Conservation (phyloP, 2,113 vertebrate genomes). For the Forbesichthys papilliferus region DNA sequence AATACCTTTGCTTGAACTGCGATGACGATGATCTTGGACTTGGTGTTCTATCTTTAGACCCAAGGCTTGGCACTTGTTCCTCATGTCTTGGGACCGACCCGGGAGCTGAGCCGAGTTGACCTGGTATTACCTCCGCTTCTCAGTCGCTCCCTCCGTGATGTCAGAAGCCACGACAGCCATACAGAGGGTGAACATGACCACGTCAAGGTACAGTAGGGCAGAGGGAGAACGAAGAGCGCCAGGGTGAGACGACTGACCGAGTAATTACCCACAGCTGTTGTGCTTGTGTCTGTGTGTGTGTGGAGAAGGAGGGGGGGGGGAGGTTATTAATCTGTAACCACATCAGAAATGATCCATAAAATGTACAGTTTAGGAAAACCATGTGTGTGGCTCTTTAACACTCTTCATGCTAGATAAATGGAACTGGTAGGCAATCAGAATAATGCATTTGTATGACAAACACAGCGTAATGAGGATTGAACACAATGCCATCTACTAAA, state of each 20-base stretch:
- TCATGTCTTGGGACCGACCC: no score
- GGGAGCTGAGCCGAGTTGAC: no score
- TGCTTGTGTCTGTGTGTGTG: conserved; percentile 20
- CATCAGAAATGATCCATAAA: conserved; percentile 80
- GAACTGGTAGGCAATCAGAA: conserved; percentile 32
- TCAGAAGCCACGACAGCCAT: neutral
- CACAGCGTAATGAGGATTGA: conserved; percentile 46
- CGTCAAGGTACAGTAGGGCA: neutral
- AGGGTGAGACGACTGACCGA: conserved; percentile 29
- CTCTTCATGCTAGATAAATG: conserved; percentile 54
- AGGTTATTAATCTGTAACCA: conserved; percentile 73
- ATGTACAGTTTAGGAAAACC: conserved; percentile 76
- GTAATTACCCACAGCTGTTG: conserved; percentile 75
- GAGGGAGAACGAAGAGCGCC: conserved; percentile 19
- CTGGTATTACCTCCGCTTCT: no score
- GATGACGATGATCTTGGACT: no score
- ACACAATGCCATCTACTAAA: conserved; percentile 26
- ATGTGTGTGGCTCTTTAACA: conserved; percentile 72
- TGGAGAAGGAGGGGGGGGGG: neutral
- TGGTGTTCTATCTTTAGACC: no score
- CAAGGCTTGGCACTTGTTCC: no score
- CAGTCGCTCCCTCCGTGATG: no score
- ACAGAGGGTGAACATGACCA: neutral
- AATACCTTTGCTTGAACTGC: no score
- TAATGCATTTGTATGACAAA: conserved; percentile 55